Conservation (phyloP, 2,888 invertebrate species). For the Cerceris rybyensis region DNA sequence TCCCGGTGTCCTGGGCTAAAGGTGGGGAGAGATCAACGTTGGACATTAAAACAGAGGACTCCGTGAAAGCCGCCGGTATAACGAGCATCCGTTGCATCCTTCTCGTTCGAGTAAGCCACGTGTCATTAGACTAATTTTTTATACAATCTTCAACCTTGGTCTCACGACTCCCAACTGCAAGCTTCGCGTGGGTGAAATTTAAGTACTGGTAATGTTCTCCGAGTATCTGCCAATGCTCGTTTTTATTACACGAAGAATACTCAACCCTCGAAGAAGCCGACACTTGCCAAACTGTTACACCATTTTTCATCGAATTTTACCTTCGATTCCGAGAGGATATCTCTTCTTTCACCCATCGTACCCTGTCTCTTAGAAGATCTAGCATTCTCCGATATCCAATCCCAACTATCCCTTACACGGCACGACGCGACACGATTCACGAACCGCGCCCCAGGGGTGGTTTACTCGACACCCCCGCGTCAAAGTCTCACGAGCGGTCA, state of each 20-base stretch:
- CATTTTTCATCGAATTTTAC: conserved; percentile 5
- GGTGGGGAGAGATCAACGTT: conserved; percentile 45
- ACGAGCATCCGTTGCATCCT: conserved; percentile 32
- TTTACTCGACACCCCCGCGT: conserved; percentile 29
- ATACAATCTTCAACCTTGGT: conserved; percentile 10
- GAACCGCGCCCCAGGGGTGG: neutral
- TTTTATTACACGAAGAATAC: conserved; percentile 2
- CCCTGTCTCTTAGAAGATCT: neutral
- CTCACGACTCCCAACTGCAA: neutral
- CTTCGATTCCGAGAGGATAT: neutral
- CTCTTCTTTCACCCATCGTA: too few species aligned
- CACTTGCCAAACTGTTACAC: neutral
- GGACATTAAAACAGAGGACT: conserved; percentile 69
- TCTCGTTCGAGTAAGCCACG: conserved; percentile 18
- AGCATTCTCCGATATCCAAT: neutral
- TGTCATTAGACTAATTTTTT: conserved; percentile 50
- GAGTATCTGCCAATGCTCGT: neutral
- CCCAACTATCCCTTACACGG: neutral
- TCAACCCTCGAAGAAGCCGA: neutral
- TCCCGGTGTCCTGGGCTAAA: conserved; percentile 42
- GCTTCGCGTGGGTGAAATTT: conserved; percentile 15
- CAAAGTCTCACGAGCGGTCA: conserved; percentile 59
- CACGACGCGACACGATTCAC: neutral
- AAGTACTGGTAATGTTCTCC: neutral
- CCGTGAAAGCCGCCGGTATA: conserved; percentile 51